phyloP scores from a whole-genome alignment of 2,113 vertebrate genomes.

The Anas platyrhynchos region DNA sequence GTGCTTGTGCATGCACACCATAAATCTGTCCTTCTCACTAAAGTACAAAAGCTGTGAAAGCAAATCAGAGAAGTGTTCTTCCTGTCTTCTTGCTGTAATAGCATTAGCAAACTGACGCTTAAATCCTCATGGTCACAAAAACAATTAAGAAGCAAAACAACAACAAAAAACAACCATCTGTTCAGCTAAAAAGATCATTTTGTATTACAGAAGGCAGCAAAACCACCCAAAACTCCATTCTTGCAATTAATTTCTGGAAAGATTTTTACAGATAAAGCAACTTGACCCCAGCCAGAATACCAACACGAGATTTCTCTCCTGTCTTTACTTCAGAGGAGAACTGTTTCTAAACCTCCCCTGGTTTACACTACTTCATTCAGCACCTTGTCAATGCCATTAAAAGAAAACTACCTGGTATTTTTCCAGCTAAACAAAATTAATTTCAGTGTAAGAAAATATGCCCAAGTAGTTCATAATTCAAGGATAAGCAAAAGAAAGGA shows the following conservation, averaged over 20 bases:
- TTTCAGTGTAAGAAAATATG: neutral
- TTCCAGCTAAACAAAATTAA: neutral
- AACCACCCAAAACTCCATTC: neutral
- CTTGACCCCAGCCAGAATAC: neutral
- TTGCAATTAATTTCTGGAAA: neutral
- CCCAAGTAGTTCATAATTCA: neutral
- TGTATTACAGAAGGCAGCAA: neutral
- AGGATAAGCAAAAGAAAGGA: neutral
- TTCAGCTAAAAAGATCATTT: neutral
- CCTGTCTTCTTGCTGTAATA: neutral
- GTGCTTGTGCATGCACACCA: fast-evolving
- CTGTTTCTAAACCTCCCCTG: neutral
- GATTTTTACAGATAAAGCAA: neutral
- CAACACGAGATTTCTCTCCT: neutral
- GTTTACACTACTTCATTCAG: neutral
- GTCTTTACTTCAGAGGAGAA: neutral
- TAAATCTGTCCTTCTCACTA: neutral
- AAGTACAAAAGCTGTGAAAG: neutral
- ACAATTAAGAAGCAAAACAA: neutral
- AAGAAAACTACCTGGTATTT: neutral
- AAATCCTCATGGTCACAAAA: neutral
- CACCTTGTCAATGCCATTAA: neutral
- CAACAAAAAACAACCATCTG: no score
- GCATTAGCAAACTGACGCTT: neutral
- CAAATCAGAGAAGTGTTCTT: neutral